Base-by-base conservation (phyloP, 2,113 vertebrate genomes). In the Brachyhypopomus gauderio region DNA sequence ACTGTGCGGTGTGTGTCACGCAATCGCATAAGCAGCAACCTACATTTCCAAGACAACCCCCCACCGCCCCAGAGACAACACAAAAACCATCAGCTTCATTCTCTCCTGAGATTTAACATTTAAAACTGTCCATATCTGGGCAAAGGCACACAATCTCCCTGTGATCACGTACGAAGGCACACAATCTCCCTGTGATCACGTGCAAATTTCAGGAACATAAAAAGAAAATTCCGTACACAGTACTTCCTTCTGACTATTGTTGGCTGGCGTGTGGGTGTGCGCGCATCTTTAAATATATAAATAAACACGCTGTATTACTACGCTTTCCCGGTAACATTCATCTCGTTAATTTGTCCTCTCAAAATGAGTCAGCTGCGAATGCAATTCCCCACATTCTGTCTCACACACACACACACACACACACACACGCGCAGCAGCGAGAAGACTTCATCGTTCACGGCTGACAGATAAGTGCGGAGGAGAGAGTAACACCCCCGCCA, bases 401-500 rank as follows among this genome's bases (percentile, higher is more conserved):
- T 8, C 41, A 3, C 41, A 41, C 41, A 41, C 45, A 52, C 45
- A 52, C 5, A 52, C 45, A 52, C 45, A 52, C 45, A 52, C 45
- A 52, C 45, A 60, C 69, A 77, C 27, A 71, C 78, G 80, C 86
- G 85, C 64, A 52, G 41, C 79, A 64, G 83, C 77, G 77, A 82
- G 77, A 86, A 38, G 25, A 87, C 75, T 27, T 52, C 75, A 36
- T 52, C 74, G 73, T 62, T 52, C 27, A 30, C 22, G 67, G 41
- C 34, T 82, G 77, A 81, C 58, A 81, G 60, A 78, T 78, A 79
- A 80, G 71, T 60, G 88, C 87, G 17, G 71, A 80, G 36, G 56
- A 78, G 52, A 48, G 78, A 92, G 90, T 60, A 89, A 45, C 78
- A 71, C 73, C 76, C 60, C 71, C 73, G 19, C 34, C 5, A 77